These are phyloP conservation scores for Lithophane socia DNA, from an alignment of 2,888 invertebrate genomes.

Conservation along the genomic window DNA sequence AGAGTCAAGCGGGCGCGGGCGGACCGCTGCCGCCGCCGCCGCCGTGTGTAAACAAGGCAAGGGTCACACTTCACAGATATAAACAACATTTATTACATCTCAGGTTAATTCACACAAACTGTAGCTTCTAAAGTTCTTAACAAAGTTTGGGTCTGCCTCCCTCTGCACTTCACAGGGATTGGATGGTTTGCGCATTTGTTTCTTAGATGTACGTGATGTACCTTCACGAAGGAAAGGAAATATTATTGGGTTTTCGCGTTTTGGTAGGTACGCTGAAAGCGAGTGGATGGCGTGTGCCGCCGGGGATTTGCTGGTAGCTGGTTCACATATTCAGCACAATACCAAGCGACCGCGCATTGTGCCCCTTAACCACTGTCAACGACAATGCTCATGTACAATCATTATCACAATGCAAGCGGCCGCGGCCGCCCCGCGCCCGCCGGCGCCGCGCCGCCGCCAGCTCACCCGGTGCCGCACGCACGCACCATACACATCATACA, in stretches of 20 bases:
- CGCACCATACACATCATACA: neutral
- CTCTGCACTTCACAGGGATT: neutral
- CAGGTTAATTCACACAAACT: neutral
- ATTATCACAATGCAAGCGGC: conserved; percentile 26
- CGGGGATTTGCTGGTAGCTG: neutral
- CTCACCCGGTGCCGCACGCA: neutral
- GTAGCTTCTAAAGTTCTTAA: neutral
- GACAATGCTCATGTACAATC: conserved; percentile 43
- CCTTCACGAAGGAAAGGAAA: neutral
- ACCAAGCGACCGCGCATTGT: conserved; percentile 29
- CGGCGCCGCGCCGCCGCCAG: neutral
- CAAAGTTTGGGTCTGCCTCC: neutral
- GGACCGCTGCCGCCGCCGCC: no score
- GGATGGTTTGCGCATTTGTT: neutral
- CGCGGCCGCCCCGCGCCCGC: neutral
- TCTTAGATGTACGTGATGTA: no score
- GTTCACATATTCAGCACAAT: conserved; percentile 25
- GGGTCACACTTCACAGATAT: neutral
- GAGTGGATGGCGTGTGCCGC: neutral
- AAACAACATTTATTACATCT: neutral
- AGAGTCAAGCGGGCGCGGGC: no score
- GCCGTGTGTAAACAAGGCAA: neutral
- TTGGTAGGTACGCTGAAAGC: neutral
- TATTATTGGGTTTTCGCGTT: neutral
- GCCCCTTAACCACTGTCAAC: conserved; percentile 15